These are phyloP conservation scores for Chymomyza fuscimana DNA, from an alignment of 2,888 invertebrate genomes.

Conservation along the genomic window DNA sequence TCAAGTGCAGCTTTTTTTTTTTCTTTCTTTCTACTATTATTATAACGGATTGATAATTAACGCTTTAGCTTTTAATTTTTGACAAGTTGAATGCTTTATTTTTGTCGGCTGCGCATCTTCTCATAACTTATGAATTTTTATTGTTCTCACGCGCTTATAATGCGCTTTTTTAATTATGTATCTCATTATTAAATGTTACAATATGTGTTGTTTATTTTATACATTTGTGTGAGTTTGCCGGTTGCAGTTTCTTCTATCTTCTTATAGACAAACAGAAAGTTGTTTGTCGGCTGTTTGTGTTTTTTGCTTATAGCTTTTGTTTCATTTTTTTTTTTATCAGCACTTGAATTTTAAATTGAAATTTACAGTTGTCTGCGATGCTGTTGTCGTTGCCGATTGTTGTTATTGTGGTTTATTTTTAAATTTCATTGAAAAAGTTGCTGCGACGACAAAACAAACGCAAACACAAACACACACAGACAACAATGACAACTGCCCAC, in stretches of 20 bases:
- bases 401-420: constrained; percentile 15
- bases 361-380: constrained; percentile 40
- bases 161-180: constrained; percentile 9
- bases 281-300: constrained; percentile 10
- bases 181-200: constrained; percentile 1
- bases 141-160: constrained; percentile 43
- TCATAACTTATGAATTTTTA: constrained; percentile 16
- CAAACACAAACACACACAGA: not conserved
- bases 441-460: constrained; percentile 10
- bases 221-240: not conserved
- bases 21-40: not conserved
- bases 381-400: not conserved
- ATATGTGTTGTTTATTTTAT: constrained; percentile 22
- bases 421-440: constrained; percentile 26
- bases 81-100: not conserved
- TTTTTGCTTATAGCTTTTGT: not conserved
- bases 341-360: constrained; percentile 33
- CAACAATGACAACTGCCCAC: constrained; percentile 3
- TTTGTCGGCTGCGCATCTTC: constrained; percentile 43
- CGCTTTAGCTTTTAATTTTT: not conserved
- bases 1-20: not conserved
- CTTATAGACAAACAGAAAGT: not conserved
- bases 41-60: no score
- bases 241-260: not conserved
- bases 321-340: constrained; percentile 3